phyloP scores from a whole-genome alignment of 2,113 vertebrate species.

The Cavia aperea region DNA sequence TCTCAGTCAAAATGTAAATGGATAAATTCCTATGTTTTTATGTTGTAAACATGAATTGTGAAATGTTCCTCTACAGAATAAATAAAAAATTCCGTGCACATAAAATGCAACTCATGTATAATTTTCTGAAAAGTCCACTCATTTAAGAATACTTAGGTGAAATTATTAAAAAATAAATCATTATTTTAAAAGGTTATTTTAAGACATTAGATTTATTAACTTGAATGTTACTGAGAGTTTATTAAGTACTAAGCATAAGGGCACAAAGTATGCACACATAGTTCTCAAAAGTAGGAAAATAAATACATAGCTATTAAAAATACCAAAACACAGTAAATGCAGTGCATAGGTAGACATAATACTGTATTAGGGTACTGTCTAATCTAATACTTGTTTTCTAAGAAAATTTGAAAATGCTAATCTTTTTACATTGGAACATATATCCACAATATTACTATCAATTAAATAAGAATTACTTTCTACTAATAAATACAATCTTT shows the following conservation, averaged over 20 bases:
- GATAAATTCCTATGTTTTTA: constrained; percentile 53
- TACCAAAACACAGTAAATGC: neutral
- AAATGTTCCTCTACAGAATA: constrained; percentile 40
- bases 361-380: neutral
- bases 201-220: neutral
- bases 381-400: neutral
- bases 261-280: neutral
- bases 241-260: neutral
- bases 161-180: constrained; percentile 25
- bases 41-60: constrained; percentile 42
- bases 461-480: neutral
- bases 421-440: neutral
- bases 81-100: neutral
- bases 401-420: constrained; percentile 18
- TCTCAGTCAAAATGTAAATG: constrained; percentile 69
- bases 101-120: constrained; percentile 30
- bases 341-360: neutral
- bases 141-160: constrained; percentile 30
- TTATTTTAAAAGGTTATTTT: neutral
- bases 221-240: neutral
- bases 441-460: neutral
- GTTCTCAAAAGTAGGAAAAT: neutral
- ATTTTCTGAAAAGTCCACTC: constrained; percentile 40
- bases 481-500: neutral
- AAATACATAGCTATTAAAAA: neutral